phyloP scores from a whole-genome alignment of 2,113 vertebrate genomes.

The Thryonomys swinderianus region DNA sequence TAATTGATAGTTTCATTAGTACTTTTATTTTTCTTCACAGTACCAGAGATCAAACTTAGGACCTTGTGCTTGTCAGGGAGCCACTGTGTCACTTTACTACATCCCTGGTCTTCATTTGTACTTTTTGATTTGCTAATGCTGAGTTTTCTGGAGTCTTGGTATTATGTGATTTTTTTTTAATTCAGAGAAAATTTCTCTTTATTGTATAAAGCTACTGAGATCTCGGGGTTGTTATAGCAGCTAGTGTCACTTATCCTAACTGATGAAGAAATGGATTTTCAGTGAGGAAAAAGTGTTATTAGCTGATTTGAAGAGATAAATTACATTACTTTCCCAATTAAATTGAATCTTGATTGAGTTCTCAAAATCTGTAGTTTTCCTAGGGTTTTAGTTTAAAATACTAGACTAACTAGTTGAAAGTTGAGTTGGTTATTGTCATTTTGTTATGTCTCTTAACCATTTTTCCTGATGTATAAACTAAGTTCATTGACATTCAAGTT shows the following conservation, averaged over 20 bases:
- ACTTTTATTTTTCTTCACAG: too few relatives aligned
- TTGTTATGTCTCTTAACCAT: not conserved
- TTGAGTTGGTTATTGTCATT: not conserved
- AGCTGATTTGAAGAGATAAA: not conserved
- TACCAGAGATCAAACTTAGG: too few relatives aligned
- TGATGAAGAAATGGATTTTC: not conserved
- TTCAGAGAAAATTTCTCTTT: constrained; percentile 6
- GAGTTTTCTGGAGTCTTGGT: constrained; percentile 19
- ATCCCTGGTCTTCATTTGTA: not conserved
- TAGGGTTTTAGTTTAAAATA: not conserved
- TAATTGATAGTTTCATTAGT: not conserved
- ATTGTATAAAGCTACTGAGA: not conserved
- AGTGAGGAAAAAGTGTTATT: not conserved
- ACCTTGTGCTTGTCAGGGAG: too few relatives aligned
- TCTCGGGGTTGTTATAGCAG: not conserved
- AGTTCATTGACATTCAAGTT: constrained; percentile 35
- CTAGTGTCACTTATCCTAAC: not conserved
- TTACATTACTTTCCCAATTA: not conserved
- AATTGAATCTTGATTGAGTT: constrained; percentile 21
- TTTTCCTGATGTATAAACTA: constrained; percentile 37
- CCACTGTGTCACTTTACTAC: too few relatives aligned
- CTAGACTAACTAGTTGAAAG: not conserved
- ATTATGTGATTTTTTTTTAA: not conserved
- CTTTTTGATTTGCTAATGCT: not conserved
- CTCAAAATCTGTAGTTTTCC: constrained; percentile 5